Evolutionary conservation across 2,113 vertebrate species (phyloP), one percentile per base, ranked within the genome.

Genomic region (Tychaedon coryphoeus): DNA sequence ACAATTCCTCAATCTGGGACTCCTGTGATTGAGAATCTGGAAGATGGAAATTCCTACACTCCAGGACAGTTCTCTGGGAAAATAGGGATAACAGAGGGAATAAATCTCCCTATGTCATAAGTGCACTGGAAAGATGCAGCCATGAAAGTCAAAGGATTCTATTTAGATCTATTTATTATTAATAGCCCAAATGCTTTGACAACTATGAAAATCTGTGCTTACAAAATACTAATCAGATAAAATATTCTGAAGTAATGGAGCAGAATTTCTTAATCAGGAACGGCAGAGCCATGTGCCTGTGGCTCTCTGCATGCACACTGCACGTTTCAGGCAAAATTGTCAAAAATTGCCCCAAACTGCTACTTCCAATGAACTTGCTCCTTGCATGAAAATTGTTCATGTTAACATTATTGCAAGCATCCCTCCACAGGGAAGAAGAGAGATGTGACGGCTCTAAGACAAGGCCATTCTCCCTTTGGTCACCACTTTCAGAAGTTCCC

Each of bases 111-210:
- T 48, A 0, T 71, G 84, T 93, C 3, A 0, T 40, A 69, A 84
- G 6, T 3, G 72, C n/a, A 34, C 61, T 78, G 69, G n/a, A 54
- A 90, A 88, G 82, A 86, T 15, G 57, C 75, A 81, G 75, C 60
- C n/a, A 2, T 60, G 65, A 92, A 95, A 96, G 85, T 74, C 90
- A 92, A 93, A 64, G 60, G 82, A 88, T 88, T 94, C 82, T 90
- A 80, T 90, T 96, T 88, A 90, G 75, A 47, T 67, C 76, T 95
- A 95, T 96, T 93, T 92, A 96, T 95, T 97, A 97, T 96, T 96
- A 94, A 96, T 92, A 86, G 90, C 77, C 78, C 72, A 87, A 95
- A 84, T 84, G 90, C 93, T 96, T 93, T 95, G 90, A 92, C 92
- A 95, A 90, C 85, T 94, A 86, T 57, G 82, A 95, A 93, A 94